These are phyloP conservation scores for Tenodera sinensis DNA, from an alignment of 2,888 invertebrate genomes.

Conservation along the genomic window DNA sequence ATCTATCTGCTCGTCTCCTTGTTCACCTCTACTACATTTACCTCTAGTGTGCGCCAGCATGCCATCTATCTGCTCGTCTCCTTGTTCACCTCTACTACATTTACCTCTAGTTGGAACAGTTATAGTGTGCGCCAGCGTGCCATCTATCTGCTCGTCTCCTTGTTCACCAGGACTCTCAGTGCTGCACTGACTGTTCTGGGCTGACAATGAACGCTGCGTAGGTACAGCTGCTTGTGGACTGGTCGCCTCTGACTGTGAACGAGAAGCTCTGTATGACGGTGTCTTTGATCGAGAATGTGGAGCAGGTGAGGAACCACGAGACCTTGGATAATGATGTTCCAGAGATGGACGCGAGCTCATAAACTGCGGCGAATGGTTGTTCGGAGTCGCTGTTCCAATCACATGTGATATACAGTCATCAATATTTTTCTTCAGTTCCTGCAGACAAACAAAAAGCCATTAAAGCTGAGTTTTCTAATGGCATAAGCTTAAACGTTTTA, in stretches of 20 bases:
- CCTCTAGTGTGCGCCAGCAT: no score
- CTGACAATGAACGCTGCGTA: conserved; percentile 23
- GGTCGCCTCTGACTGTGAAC: conserved; percentile 29
- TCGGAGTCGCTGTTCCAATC: conserved; percentile 60
- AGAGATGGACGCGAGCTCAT: conserved; percentile 15
- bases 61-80: no score
- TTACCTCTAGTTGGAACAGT: conserved; percentile 31
- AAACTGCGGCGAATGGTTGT: conserved; percentile 21
- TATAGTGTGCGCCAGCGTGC: conserved; percentile 32
- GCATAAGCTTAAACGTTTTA: background rate
- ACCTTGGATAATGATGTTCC: conserved; percentile 26
- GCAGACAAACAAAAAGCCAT: conserved; percentile 22
- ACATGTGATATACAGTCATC: conserved; percentile 86
- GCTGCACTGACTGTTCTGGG: conserved; percentile 6
- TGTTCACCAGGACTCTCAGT: background rate
- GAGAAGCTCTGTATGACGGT: conserved; percentile 27
- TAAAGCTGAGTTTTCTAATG: background rate
- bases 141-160: conserved; percentile 30
- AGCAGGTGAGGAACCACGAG: conserved; percentile 21
- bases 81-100: no score
- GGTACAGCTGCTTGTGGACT: background rate
- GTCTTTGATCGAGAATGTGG: conserved; percentile 11
- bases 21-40: no score
- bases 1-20: no score
- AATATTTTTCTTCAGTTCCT: conserved; percentile 69